Evolutionary conservation across 2,797 vertebrate species (phyloP).

Genomic region (Pogonophryne albipinna): DNA sequence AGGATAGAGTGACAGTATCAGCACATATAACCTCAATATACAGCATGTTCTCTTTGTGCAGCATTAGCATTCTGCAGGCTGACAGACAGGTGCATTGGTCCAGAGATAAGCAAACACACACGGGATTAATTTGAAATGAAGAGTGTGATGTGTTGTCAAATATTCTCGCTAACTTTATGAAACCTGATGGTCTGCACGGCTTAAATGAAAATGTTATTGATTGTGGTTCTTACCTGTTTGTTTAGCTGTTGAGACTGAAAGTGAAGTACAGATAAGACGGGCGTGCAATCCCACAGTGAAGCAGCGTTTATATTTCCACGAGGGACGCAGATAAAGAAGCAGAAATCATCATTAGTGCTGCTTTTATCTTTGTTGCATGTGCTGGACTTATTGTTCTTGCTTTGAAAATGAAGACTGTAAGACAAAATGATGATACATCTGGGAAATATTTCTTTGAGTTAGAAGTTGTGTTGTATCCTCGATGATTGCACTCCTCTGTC

Average conservation of each 20-base stretch:
- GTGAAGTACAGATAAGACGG: conserved; percentile 25
- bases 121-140: conserved; percentile 9
- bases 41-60: neutral
- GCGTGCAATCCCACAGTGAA: conserved; percentile 21
- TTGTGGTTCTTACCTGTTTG: conserved; percentile 11
- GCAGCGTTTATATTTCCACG: conserved; percentile 29
- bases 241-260: conserved; percentile 27
- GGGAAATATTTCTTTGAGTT: conserved; percentile 48
- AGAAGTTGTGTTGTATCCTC: conserved; percentile 40
- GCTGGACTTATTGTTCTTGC: conserved; percentile 30
- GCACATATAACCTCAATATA: neutral
- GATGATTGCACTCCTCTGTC: conserved; percentile 2
- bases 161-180: neutral
- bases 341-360: conserved; percentile 61
- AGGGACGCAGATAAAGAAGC: conserved; percentile 45
- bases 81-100: neutral
- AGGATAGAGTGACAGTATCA: neutral
- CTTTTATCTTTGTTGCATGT: conserved; percentile 72
- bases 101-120: neutral
- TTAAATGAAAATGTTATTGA: conserved; percentile 14
- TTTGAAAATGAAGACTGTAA: conserved; percentile 64
- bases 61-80: conserved; percentile 3
- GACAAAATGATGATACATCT: conserved; percentile 41
- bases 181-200: neutral
- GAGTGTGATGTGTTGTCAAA: conserved; percentile 2